Evolutionary conservation across 2,797 vertebrate genomes (phyloP), one percentile per base, ranked within the genome.

Genomic region (Acipenser oxyrinchus): DNA sequence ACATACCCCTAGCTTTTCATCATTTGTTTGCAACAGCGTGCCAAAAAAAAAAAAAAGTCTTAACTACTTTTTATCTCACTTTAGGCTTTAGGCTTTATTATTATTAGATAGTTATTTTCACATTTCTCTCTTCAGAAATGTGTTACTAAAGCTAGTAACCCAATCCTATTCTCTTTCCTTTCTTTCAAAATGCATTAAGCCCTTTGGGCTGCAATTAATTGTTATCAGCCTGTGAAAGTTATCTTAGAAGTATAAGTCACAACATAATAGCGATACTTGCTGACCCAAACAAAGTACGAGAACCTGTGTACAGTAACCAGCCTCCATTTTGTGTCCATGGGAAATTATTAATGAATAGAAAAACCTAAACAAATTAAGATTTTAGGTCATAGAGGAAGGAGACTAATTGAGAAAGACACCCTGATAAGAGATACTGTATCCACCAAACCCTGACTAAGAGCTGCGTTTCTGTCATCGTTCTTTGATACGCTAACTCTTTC

Each of bases 211-310:
- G 70, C 74, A 85, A 75, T 83, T 82, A 79, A 77, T 75, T 80
- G 68, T 87, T 85, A 88, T 81, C 79, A 86, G 80, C 77, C 80
- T 82, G 79, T 80, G 77, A 88, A 89, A 85, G 68, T 75, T 80
- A 76, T 79, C 71, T 77, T 81, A 84, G 83, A 85, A 79, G 23
- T 37, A 37, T 37, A 37, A 37, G 23, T 37, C 23, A 67, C 48
- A 69, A 65, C 68, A 48, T 48, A 71, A 10, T 49, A 62, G 73
- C 3, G 3, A 66, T 6, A 69, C 72, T 62, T 48, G 51, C n/a
- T 67, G 0, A 0, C 1, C 75, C 67, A 68, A 50, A 51, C 59
- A 23, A 71, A 62, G 6, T 61, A 11, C 1, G 0, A 13, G 0
- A 49, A 49, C 9, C 7, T 55, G 52, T 37, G 23, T 3, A 37